Evolutionary conservation across 2,797 vertebrate species (phyloP), one percentile per base, ranked within the genome.

Genomic region (Chelon labrosus): DNA sequence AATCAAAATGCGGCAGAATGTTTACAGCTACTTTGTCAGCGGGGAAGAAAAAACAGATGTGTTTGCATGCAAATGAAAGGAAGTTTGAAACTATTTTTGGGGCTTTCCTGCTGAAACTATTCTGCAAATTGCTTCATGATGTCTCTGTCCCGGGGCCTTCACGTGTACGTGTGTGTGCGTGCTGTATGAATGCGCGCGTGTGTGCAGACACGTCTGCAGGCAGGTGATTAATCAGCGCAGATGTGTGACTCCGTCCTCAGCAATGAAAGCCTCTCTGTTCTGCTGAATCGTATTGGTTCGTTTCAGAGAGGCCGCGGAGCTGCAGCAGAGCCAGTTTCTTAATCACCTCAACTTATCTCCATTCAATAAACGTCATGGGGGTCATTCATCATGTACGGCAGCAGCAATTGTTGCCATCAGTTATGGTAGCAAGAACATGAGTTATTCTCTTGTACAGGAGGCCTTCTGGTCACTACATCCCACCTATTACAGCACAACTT

Each of bases 91-190:
- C 65, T 53, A 44, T 68, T 70, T 76, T 46, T 37, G 44, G 57
- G 70, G 42, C 19, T 82, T 77, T 82, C 85, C 65, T 60, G 60
- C 62, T 38, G 39, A 81, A 84, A 79, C 67, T 82, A 73, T 82
- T 84, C 62, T 17, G 75, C 64, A 91, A 90, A 90, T 89, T 83
- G 82, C 68, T 91, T 89, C 85, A 87, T 71, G 83, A 91, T 91
- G 84, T 86, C 56, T 12, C 5, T 2, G 31, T 69, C 73, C 69
- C 3, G 37, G 13, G 65, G 71, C 82, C 50, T 73, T 47, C 47
- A 6, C 65, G 64, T 70, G 65, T 14, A 35, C 31, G 46, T 0
- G 41, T 56, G 53, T 57, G 69, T 39, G 50, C 17, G 50, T n/a
- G 37, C 47, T 46, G 20, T 55, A 20, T 52, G 19, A 19, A 19